phyloP scores from a whole-genome alignment of 2,797 vertebrate species.

The Gymnothorax reevesii region DNA sequence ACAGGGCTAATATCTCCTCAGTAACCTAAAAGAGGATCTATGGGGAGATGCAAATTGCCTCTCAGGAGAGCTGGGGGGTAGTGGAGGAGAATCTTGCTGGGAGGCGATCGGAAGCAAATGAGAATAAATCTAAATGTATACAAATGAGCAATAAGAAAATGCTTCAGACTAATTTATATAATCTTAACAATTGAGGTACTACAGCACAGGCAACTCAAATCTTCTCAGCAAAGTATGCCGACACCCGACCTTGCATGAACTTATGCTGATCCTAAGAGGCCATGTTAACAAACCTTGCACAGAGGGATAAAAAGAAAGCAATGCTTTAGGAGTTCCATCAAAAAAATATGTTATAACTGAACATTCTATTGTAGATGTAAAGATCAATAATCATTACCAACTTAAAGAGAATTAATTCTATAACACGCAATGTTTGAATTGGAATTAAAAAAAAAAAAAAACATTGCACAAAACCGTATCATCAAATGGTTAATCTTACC shows the following conservation, averaged over 20 bases:
- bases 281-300: neutral
- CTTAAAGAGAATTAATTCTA: no score
- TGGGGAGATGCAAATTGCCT: conserved; percentile 79
- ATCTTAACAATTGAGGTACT: conserved; percentile 70
- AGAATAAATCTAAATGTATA: conserved; percentile 83
- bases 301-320: neutral
- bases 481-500: neutral
- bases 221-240: neutral
- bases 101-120: conserved; percentile 78
- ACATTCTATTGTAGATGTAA: no score
- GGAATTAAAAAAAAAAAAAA: no score
- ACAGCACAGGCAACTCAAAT: neutral
- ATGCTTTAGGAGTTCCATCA: neutral
- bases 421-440: no score
- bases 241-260: neutral
- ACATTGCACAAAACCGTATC: no score
- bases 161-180: conserved; percentile 77
- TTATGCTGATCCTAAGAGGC: neutral
- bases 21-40: conserved; percentile 71
- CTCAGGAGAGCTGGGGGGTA: conserved; percentile 72
- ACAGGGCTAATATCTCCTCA: conserved; percentile 75
- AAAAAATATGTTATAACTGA: no score
- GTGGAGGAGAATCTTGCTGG: conserved; percentile 71
- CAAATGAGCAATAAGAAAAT: conserved; percentile 56
- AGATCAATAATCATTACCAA: no score